phyloP scores from a whole-genome alignment of 2,113 vertebrate genomes.

The Paramisgurnus dabryanus region DNA sequence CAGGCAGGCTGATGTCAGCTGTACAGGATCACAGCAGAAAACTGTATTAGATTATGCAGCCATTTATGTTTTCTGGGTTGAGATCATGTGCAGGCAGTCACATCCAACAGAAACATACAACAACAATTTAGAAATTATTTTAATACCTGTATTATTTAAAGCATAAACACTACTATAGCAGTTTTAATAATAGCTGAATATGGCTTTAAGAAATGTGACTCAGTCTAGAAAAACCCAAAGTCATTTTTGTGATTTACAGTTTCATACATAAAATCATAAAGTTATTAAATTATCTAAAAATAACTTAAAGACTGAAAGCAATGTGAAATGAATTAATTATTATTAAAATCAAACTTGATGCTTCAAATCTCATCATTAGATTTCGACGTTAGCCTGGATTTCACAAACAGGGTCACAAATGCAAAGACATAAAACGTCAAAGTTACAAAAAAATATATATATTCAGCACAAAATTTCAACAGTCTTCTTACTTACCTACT shows the following conservation, averaged over 20 bases:
- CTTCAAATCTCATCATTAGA: too few species aligned
- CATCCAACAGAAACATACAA: neutral
- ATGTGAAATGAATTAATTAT: too few species aligned
- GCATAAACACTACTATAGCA: neutral
- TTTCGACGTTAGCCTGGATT: too few species aligned
- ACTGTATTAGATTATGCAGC: conserved; percentile 19
- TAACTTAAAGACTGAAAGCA: too few species aligned
- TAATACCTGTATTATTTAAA: neutral
- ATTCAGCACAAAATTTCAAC: neutral
- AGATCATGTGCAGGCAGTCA: neutral
- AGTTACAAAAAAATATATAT: neutral
- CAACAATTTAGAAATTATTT: neutral
- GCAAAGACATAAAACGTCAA: too few species aligned
- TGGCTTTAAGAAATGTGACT: neutral
- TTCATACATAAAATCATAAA: too few species aligned
- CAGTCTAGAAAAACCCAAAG: too few species aligned
- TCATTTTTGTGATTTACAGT: too few species aligned
- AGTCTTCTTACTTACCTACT: conserved; percentile 5
- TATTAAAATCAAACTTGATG: too few species aligned
- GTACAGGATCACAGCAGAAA: conserved; percentile 68
- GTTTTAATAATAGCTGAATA: neutral
- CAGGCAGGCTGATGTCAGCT: conserved; percentile 86
- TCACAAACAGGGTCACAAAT: too few species aligned
- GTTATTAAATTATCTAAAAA: too few species aligned
- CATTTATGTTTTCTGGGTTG: neutral